These are phyloP conservation scores for Sturnus vulgaris DNA, from an alignment of 2,113 vertebrate genomes.

Conservation along the genomic window DNA sequence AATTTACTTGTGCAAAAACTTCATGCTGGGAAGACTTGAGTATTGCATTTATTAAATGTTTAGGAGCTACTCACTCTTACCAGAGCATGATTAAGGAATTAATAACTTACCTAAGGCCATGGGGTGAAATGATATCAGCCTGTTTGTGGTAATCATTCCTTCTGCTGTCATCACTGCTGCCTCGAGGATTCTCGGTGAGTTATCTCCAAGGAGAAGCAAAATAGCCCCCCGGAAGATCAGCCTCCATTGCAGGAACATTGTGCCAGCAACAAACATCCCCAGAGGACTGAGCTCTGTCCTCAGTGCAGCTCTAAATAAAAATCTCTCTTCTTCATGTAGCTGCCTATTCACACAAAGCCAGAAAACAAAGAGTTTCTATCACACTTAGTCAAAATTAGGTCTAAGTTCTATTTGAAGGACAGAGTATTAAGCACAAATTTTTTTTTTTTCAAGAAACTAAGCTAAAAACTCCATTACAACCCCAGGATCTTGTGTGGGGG, in stretches of 20 bases:
- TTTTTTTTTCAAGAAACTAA: background rate
- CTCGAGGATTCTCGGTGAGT: background rate
- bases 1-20: background rate
- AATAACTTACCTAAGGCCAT: background rate
- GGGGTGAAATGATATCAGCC: background rate
- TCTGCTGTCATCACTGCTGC: background rate
- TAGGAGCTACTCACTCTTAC: background rate
- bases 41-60: background rate
- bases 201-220: background rate
- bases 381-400: background rate
- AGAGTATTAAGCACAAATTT: background rate
- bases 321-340: background rate
- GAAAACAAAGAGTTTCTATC: background rate
- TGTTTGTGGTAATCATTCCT: background rate
- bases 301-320: background rate
- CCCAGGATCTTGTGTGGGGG: accelerated
- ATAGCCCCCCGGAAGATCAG: background rate
- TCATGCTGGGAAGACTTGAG: background rate
- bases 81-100: background rate
- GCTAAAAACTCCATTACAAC: accelerated
- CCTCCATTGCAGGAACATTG: background rate
- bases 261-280: background rate
- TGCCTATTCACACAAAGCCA: background rate
- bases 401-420: background rate
- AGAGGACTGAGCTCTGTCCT: background rate